Evolutionary conservation across 2,797 vertebrate species (phyloP).

Genomic region (Pogoniulus pusillus): DNA sequence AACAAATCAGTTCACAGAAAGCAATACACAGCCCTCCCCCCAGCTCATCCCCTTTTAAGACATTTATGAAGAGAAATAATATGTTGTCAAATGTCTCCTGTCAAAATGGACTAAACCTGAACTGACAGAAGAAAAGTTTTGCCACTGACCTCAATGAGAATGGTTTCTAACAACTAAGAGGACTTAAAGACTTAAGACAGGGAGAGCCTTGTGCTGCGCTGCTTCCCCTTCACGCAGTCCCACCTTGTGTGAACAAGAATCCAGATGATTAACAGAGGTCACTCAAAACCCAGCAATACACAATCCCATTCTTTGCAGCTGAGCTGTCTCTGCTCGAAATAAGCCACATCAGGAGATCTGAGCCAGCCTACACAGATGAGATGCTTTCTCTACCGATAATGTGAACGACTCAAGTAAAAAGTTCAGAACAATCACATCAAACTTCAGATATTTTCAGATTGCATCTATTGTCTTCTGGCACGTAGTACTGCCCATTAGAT

Average conservation of each 20-base stretch:
- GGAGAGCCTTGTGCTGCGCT: background rate
- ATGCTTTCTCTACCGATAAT: background rate
- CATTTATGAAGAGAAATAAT: background rate
- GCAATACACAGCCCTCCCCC: background rate
- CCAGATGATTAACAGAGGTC: background rate
- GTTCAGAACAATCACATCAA: accelerated
- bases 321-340: background rate
- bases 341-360: background rate
- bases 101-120: background rate
- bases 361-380: background rate
- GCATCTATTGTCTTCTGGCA: background rate
- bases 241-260: background rate
- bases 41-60: background rate
- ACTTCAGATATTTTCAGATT: background rate
- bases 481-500: background rate
- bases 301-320: background rate
- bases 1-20: background rate
- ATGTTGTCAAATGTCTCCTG: background rate
- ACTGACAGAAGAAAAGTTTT: background rate
- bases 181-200: background rate
- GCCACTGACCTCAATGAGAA: background rate
- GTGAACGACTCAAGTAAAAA: background rate
- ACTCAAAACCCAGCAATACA: background rate
- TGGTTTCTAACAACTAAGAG: background rate
- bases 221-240: background rate